Percentiles rank a stretch among this genome's conserved stretches.
These are phyloP conservation scores for Volucella inflata DNA, from an alignment of 2,888 invertebrate species.

Conservation along the genomic window DNA sequence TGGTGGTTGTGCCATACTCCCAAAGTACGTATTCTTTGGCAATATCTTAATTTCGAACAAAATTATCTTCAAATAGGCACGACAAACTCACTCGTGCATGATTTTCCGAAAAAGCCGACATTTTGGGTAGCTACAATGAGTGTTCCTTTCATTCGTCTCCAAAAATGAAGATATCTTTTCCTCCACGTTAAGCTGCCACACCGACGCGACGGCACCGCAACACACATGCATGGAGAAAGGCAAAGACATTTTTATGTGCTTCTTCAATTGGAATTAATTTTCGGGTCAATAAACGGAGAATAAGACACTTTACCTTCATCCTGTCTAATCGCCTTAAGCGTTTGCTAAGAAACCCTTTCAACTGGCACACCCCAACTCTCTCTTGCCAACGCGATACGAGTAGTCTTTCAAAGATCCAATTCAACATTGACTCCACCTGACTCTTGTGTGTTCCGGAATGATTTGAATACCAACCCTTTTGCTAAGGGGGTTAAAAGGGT, in stretches of 20 bases:
- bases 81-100: slow-evolving; percentile 55
- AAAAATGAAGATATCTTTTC: slow-evolving; percentile 34
- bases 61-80: slow-evolving; percentile 56
- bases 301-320: neutral
- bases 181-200: neutral
- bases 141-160: neutral
- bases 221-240: neutral
- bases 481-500: slow-evolving; percentile 23
- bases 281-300: slow-evolving; percentile 30
- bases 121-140: neutral
- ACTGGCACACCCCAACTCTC: slow-evolving; percentile 11
- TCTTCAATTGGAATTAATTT: slow-evolving; percentile 41
- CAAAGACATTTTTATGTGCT: neutral
- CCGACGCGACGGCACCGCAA: slow-evolving; percentile 1
- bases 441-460: slow-evolving; percentile 43
- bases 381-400: slow-evolving; percentile 20
- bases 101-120: slow-evolving; percentile 5
- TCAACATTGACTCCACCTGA: slow-evolving; percentile 55
- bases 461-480: slow-evolving; percentile 49
- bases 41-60: slow-evolving; percentile 57
- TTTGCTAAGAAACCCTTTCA: slow-evolving; percentile 40
- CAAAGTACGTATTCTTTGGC: slow-evolving; percentile 5
- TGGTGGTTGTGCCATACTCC: slow-evolving; percentile 4
- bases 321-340: slow-evolving; percentile 21
- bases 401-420: slow-evolving; percentile 9